Conservation (phyloP, 64 coral and sea anemone species). For the Montipora cactus region DNA sequence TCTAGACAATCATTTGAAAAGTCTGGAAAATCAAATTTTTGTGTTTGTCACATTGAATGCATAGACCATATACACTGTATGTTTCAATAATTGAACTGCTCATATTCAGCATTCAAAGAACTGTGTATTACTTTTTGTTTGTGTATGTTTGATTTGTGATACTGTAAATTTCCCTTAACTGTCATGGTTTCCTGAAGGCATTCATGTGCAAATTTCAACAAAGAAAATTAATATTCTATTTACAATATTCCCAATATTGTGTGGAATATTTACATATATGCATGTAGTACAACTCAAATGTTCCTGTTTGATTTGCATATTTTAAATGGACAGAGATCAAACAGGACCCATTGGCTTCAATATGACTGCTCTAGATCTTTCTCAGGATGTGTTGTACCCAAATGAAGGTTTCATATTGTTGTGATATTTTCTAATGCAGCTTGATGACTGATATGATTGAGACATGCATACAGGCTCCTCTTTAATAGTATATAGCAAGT, state of each 20-base stretch:
- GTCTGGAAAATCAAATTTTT: too few species aligned
- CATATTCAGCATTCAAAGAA: too few species aligned
- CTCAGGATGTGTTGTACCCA: constrained; percentile 2
- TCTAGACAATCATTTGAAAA: too few species aligned
- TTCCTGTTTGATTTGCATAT: neutral
- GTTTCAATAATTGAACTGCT: too few species aligned
- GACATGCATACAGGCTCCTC: too few species aligned
- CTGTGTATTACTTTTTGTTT: too few species aligned
- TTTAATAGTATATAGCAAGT: too few species aligned
- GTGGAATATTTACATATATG: neutral
- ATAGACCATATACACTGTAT: too few species aligned
- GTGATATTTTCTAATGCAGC: neutral
- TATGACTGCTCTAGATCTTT: neutral
- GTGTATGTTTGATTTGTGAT: too few species aligned
- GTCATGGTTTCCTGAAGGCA: neutral
- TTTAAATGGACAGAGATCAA: neutral
- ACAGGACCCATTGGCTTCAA: neutral
- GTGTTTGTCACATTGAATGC: too few species aligned
- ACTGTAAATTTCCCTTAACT: too few species aligned
- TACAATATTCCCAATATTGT: neutral
- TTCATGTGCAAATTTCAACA: neutral
- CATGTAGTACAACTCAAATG: neutral
- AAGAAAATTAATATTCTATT: neutral
- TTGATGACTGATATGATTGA: too few species aligned
- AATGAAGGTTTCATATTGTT: constrained; percentile 6